Percentiles rank a stretch among this genome's conserved stretches.
These are phyloP conservation scores for Chrysemys picta DNA, from an alignment of 2,113 vertebrate genomes.

Conservation along the genomic window DNA sequence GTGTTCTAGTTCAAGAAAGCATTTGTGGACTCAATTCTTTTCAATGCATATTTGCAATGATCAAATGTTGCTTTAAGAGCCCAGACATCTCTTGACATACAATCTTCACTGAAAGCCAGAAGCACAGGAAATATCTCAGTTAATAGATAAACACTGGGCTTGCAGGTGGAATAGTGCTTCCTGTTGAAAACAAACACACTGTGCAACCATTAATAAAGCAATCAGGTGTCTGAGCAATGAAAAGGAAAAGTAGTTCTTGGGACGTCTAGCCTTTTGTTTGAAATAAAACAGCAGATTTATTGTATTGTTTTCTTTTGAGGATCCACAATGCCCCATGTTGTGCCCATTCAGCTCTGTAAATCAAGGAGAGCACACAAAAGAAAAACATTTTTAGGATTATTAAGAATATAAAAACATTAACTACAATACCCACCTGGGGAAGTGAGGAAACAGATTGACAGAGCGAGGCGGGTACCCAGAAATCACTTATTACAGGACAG, in stretches of 20 bases:
- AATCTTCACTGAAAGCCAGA: slow-evolving; percentile 24
- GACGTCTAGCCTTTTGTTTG: background rate
- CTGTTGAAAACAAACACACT: background rate
- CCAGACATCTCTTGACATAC: slow-evolving; percentile 1
- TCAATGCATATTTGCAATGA: slow-evolving; percentile 17
- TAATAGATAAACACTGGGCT: slow-evolving; percentile 7
- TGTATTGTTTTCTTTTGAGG: background rate
- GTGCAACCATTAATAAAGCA: slow-evolving; percentile 12
- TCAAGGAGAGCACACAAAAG: background rate
- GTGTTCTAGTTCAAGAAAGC: background rate
- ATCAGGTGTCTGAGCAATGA: slow-evolving; percentile 13
- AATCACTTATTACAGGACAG: no score
- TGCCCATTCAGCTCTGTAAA: background rate
- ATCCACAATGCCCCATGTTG: background rate
- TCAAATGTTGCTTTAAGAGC: background rate
- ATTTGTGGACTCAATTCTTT: background rate
- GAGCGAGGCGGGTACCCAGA: no score
- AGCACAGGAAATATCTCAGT: slow-evolving; percentile 33
- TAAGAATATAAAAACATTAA: background rate
- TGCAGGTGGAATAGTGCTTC: slow-evolving; percentile 27
- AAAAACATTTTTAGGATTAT: background rate
- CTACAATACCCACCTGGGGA: no score
- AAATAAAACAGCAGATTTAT: background rate
- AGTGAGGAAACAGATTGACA: no score
- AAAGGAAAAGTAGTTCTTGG: background rate